Conservation (phyloP, 2,113 vertebrate species). For the Cavia aperea region DNA sequence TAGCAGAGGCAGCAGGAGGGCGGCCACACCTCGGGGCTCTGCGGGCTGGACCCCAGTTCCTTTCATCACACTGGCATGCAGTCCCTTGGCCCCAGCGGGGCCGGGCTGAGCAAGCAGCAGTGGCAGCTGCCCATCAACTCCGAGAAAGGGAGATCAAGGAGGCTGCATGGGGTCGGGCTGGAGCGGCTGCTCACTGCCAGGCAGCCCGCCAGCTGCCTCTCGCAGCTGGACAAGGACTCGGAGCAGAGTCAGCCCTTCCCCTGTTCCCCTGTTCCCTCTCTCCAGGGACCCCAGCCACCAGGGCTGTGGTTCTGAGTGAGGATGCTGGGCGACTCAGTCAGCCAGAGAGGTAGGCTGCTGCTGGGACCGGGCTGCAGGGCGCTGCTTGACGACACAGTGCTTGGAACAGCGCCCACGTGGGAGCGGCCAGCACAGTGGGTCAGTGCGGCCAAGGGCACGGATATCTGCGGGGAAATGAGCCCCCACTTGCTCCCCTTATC, state of each 20-base stretch:
- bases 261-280: not conserved
- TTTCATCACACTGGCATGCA: not conserved
- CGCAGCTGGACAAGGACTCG: not conserved
- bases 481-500: too few relatives aligned
- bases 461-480: not conserved
- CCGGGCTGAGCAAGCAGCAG: not conserved
- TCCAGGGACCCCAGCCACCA: not conserved
- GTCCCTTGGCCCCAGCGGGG: slow-evolving; percentile 35
- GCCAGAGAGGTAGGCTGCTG: too few relatives aligned
- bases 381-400: too few relatives aligned
- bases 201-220: not conserved
- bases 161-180: not conserved
- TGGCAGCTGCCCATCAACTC: not conserved
- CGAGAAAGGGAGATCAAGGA: slow-evolving; percentile 38
- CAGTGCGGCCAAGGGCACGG: not conserved
- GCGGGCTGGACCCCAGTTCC: not conserved
- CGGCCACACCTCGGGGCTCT: not conserved
- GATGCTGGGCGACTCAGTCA: not conserved
- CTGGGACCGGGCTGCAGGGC: not conserved
- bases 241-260: not conserved
- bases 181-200: not conserved
- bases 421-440: not conserved
- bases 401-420: not conserved
- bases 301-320: not conserved
- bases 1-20: not conserved